Conservation (phyloP, 2,888 invertebrate species). For the Patella depressa region DNA sequence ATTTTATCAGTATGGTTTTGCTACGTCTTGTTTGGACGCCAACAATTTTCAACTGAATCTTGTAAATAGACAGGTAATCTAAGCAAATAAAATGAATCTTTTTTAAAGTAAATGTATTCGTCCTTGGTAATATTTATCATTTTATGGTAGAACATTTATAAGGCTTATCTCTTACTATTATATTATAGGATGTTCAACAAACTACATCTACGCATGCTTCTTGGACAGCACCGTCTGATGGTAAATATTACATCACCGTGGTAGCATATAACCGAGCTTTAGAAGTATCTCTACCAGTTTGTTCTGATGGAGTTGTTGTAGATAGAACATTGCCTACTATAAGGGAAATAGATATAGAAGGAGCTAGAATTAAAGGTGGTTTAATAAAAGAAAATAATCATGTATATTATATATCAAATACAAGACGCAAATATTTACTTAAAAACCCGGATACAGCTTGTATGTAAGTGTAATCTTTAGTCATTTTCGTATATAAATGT, state of each 20-base stretch:
- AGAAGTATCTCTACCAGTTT: slow-evolving; percentile 47
- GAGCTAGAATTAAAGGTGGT: slow-evolving; percentile 36
- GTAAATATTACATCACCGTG: slow-evolving; percentile 49
- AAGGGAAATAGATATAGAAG: slow-evolving; percentile 35
- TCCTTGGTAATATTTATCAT: too few species aligned
- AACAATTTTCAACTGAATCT: not conserved
- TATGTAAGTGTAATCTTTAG: not conserved
- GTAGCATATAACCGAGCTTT: slow-evolving; percentile 54
- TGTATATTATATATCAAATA: not conserved
- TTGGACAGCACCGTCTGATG: slow-evolving; percentile 36
- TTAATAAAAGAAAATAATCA: slow-evolving; percentile 28
- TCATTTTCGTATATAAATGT: too few species aligned
- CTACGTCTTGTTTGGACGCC: slow-evolving; percentile 33
- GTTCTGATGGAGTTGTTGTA: slow-evolving; percentile 53
- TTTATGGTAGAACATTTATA: too few species aligned
- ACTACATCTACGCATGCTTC: slow-evolving; percentile 36
- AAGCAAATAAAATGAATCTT: too few species aligned
- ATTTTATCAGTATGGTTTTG: slow-evolving; percentile 49
- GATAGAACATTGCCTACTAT: slow-evolving; percentile 35
- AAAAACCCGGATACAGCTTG: not conserved
- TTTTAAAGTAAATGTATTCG: too few species aligned
- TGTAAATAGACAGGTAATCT: too few species aligned
- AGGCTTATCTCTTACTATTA: too few species aligned
- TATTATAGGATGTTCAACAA: slow-evolving; percentile 15
- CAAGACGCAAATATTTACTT: not conserved